Evolutionary conservation across 2,888 invertebrate genomes (phyloP), one percentile per base, ranked within the genome.

Genomic region (Agrochola macilenta): DNA sequence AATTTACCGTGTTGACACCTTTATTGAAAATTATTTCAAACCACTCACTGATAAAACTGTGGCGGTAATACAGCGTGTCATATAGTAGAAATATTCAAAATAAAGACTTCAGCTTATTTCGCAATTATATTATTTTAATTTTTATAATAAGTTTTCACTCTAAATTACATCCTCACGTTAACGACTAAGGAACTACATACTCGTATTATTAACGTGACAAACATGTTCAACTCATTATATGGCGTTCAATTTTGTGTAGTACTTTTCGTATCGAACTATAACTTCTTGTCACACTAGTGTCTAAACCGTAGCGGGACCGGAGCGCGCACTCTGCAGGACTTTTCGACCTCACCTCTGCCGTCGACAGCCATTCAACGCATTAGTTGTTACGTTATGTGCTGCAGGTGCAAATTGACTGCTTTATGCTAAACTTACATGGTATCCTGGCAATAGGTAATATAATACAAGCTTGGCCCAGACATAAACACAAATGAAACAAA

Each of bases 381-480:
- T 49, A 60, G 23, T 14, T 58, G 76, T 43, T 35, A 20, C 63
- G 68, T n/a, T 30, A 30, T 46, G 52, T 17, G 58, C 30, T 71
- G n/a, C n/a, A n/a, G 58, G 46, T 23, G 77, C 54, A n/a, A 76
- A 71, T 60, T 80, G 52, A 3, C 49, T 52, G 63, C 63, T 43
- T 68, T 54, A 14, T 76, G 63, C 43, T 26, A 14, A 54, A 23
- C 60, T 54, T 54, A 23, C 35, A 9, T n/a, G 26, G 20, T 58
- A 30, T 58, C 39, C 57, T 39, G 17, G 39, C 58, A 20, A 35
- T 14, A 12, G n/a, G 43, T 30, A 30, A 30, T 30, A 30, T 30
- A 30, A 30, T 30, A 30, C 30, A 30, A 30, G 30, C 2, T 30
- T 30, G 30, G 30, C 30, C 30, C 30, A 30, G 30, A 30, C 30